Evolutionary conservation across 2,113 vertebrate genomes (phyloP).

Genomic region (Pipa parva): DNA sequence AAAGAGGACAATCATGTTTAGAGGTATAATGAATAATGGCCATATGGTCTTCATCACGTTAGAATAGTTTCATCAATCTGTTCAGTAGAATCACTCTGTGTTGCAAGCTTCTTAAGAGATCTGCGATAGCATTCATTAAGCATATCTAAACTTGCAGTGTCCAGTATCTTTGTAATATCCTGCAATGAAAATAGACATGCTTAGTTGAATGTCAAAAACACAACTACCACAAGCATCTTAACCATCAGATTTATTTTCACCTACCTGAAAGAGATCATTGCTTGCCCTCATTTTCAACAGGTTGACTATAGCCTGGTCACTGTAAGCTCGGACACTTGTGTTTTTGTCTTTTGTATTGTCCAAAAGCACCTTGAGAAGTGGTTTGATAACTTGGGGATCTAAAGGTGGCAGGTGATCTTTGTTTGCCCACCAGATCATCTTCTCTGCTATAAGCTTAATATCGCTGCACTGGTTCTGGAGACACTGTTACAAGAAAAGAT

Average conservation of each 20-base stretch:
- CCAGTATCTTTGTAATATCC: conserved; percentile 83
- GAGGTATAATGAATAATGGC: conserved; percentile 48
- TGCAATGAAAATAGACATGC: too few species aligned
- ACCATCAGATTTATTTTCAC: not conserved
- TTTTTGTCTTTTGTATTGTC: conserved; percentile 99
- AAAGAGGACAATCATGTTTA: conserved; percentile 67
- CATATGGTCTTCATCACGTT: conserved; percentile 67
- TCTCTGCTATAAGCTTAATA: conserved; percentile 87
- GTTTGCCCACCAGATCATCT: conserved; percentile 95
- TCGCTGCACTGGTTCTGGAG: conserved; percentile 96
- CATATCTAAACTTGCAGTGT: conserved; percentile 86
- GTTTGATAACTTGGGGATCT: conserved; percentile 79
- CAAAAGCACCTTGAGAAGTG: conserved; percentile 87
- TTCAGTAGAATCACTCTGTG: conserved; percentile 81
- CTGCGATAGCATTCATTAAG: conserved; percentile 83
- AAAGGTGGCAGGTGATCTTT: conserved; percentile 74
- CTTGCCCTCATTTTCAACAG: conserved; percentile 83
- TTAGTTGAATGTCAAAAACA: not conserved
- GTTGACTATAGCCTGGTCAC: conserved; percentile 90
- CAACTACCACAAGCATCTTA: not conserved
- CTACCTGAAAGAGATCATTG: conserved; percentile 85
- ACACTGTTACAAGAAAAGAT: too few species aligned
- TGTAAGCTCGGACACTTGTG: conserved; percentile 89
- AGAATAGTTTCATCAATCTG: conserved; percentile 96
- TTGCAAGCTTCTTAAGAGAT: conserved; percentile 88